phyloP scores from a whole-genome alignment of 1,140 invertebrate genomes.

The Melitaea cinxia region DNA sequence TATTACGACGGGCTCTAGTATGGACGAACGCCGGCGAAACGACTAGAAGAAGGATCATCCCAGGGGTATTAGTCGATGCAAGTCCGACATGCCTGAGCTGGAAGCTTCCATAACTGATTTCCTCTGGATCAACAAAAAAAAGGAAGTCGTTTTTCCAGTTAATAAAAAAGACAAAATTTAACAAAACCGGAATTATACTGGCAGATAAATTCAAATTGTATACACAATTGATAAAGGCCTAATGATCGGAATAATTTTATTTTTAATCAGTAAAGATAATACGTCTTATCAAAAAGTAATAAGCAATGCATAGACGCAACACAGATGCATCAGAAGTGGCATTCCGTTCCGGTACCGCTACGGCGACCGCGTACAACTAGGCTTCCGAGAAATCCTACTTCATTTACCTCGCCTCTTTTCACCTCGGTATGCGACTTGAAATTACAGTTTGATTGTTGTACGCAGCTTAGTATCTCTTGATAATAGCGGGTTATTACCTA shows the following conservation, averaged over 20 bases:
- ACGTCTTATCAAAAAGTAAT: neutral
- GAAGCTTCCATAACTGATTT: no score
- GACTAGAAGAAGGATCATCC: no score
- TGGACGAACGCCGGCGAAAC: no score
- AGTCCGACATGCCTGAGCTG: no score
- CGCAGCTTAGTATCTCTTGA: constrained; percentile 3
- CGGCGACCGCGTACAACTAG: constrained; percentile 29
- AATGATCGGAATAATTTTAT: neutral
- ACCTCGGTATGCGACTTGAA: constrained; percentile 32
- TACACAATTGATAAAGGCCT: no score
- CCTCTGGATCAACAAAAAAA: no score
- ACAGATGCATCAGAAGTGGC: constrained; percentile 32
- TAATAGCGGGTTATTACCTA: neutral
- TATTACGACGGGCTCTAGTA: no score
- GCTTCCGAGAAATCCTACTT: constrained; percentile 35
- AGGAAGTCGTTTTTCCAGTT: no score
- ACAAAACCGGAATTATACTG: no score
- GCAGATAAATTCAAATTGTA: no score
- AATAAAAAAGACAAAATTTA: no score
- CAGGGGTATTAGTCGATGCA: no score
- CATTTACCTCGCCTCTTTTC: constrained; percentile 38
- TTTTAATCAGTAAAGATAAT: neutral
- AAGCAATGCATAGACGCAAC: constrained; percentile 10
- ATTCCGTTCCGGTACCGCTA: constrained; percentile 38
- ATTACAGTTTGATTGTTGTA: constrained; percentile 36